Evolutionary conservation across 2,888 invertebrate species (phyloP).

Genomic region (Sminthurides aquaticus): DNA sequence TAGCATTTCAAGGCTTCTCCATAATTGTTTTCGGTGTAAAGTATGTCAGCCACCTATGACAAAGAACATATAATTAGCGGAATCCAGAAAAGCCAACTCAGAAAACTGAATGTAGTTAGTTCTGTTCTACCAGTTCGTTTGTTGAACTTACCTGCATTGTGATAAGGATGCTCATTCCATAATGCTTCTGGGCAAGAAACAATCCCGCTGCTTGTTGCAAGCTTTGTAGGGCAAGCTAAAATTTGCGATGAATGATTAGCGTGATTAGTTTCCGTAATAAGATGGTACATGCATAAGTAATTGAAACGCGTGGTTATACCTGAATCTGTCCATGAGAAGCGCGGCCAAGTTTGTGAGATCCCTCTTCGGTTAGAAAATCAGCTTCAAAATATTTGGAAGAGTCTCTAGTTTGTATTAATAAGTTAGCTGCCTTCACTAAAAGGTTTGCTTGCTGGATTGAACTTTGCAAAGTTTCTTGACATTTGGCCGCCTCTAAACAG

Average conservation of each 20-base stretch:
- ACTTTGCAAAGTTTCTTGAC: slow-evolving; percentile 40
- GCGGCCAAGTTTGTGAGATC: background rate
- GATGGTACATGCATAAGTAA: background rate
- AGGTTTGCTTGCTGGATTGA: slow-evolving; percentile 37
- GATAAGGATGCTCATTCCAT: slow-evolving; percentile 28
- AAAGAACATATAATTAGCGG: too few relatives aligned
- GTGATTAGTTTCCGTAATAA: background rate
- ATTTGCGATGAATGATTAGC: background rate
- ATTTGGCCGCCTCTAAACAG: slow-evolving; percentile 37
- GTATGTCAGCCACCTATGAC: slow-evolving; percentile 24
- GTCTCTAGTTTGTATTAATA: slow-evolving; percentile 18
- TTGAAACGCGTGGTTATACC: slow-evolving; percentile 26
- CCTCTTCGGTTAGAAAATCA: background rate
- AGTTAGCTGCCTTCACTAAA: slow-evolving; percentile 31
- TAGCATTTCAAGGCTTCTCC: slow-evolving; percentile 39
- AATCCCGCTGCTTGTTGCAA: slow-evolving; percentile 35
- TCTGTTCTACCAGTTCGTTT: too few relatives aligned
- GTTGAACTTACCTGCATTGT: slow-evolving; percentile 32
- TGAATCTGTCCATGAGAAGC: slow-evolving; percentile 29
- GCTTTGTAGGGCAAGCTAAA: slow-evolving; percentile 35
- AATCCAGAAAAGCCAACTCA: background rate
- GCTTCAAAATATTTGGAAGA: slow-evolving; percentile 15
- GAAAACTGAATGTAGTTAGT: too few relatives aligned
- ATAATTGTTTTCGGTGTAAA: slow-evolving; percentile 28
- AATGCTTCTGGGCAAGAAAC: slow-evolving; percentile 32